phyloP scores from a whole-genome alignment of 2,797 vertebrate species.

The Enteromius argenteus region DNA sequence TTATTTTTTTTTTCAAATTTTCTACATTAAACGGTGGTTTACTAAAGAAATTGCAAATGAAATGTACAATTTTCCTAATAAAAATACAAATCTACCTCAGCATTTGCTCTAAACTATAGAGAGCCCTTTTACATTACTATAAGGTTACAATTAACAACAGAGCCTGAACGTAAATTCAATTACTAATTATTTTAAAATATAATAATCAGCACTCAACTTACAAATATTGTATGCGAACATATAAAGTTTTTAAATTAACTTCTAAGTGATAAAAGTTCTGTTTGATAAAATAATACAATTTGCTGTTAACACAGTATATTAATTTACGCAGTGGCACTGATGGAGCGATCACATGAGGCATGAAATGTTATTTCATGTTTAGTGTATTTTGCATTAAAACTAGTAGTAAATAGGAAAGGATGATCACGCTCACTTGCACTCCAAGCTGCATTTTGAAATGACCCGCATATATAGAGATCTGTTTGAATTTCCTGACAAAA shows the following conservation, averaged over 20 bases:
- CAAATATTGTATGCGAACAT: neutral
- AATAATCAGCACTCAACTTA: neutral
- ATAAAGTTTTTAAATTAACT: neutral
- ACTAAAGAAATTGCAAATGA: too few relatives aligned
- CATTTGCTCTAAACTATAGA: neutral
- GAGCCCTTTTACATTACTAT: neutral
- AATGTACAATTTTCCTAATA: neutral
- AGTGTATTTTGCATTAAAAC: neutral
- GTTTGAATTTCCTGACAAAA: neutral
- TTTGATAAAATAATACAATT: neutral
- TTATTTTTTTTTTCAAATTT: too few relatives aligned
- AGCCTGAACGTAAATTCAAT: neutral
- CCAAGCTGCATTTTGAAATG: neutral
- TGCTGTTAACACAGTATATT: neutral
- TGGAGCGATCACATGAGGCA: neutral
- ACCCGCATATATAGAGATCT: neutral
- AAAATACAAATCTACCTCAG: neutral
- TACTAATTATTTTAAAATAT: neutral
- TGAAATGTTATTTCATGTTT: neutral
- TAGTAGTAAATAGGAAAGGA: neutral
- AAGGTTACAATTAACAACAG: neutral
- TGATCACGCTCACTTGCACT: neutral
- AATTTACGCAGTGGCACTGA: neutral
- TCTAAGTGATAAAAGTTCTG: neutral
- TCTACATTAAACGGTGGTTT: too few relatives aligned